Evolutionary conservation across 2,888 invertebrate species (phyloP).

Genomic region (Alloscopus bannaensis): DNA sequence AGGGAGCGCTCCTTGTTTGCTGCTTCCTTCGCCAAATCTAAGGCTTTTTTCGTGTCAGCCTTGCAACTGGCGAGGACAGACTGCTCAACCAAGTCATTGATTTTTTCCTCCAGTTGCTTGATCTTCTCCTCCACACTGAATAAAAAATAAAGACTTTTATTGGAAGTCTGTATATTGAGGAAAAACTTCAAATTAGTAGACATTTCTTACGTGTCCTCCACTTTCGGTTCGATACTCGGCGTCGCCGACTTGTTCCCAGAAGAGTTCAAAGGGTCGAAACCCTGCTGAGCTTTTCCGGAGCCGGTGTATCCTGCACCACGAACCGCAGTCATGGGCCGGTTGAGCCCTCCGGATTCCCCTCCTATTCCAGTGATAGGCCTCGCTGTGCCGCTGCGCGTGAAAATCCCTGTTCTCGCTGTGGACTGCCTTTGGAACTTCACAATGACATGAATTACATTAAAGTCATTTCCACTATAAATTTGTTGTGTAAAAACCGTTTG

Average conservation of each 20-base stretch:
- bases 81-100: conserved; percentile 92
- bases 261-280: conserved; percentile 85
- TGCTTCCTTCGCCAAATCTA: conserved; percentile 97
- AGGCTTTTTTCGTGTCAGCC: conserved; percentile 81
- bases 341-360: conserved; percentile 72
- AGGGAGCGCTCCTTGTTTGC: conserved; percentile 93
- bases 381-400: conserved; percentile 70
- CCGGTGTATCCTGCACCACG: conserved; percentile 97
- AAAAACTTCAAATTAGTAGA: conserved; percentile 3
- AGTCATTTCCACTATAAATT: neutral
- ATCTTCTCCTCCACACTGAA: conserved; percentile 93
- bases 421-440: conserved; percentile 69
- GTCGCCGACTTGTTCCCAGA: conserved; percentile 79
- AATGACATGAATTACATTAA: too few relatives aligned
- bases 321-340: conserved; percentile 96
- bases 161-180: conserved; percentile 1
- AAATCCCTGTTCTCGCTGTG: conserved; percentile 66
- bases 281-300: conserved; percentile 77
- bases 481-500: neutral
- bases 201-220: conserved; percentile 84
- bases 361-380: conserved; percentile 72
- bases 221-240: conserved; percentile 82
- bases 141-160: conserved; percentile 5
- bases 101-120: conserved; percentile 89
- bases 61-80: conserved; percentile 85